Conservation (phyloP, 2,113 vertebrate species). For the Rhynchopsitta pachyrhyncha region DNA sequence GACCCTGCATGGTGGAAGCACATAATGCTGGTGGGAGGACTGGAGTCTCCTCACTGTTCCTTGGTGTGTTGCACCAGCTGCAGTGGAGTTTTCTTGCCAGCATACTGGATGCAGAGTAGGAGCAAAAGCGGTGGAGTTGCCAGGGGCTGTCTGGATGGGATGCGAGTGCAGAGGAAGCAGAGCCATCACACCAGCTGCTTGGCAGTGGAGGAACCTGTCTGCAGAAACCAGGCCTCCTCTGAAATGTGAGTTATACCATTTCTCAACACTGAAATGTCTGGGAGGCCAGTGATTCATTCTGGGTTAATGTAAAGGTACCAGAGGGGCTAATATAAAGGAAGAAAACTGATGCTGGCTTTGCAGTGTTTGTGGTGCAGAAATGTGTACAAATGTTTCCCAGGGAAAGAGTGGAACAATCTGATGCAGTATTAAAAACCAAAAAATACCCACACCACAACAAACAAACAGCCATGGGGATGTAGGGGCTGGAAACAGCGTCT, state of each 20-base stretch:
- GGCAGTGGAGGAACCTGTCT: background rate
- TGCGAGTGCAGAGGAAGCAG: background rate
- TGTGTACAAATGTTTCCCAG: constrained; percentile 12
- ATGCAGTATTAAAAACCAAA: constrained; percentile 5
- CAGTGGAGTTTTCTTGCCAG: background rate
- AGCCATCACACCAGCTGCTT: background rate
- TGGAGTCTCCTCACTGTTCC: background rate
- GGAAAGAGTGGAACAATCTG: background rate
- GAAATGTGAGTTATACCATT: constrained; percentile 27
- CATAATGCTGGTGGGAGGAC: background rate
- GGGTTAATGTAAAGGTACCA: constrained; percentile 39
- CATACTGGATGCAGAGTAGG: background rate
- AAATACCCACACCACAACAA: constrained; percentile 9
- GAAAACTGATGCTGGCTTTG: constrained; percentile 43
- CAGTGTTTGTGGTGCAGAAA: constrained; percentile 33
- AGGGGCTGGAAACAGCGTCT: background rate
- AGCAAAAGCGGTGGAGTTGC: background rate
- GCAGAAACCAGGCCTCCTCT: background rate
- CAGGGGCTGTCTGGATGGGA: background rate
- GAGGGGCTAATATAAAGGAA: constrained; percentile 37
- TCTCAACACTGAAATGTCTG: background rate
- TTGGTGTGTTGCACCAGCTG: background rate
- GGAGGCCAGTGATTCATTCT: constrained; percentile 34
- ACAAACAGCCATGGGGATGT: background rate
- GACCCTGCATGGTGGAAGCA: background rate